Evolutionary conservation across 2,113 vertebrate genomes (phyloP).

Genomic region (Anguilla rostrata): DNA sequence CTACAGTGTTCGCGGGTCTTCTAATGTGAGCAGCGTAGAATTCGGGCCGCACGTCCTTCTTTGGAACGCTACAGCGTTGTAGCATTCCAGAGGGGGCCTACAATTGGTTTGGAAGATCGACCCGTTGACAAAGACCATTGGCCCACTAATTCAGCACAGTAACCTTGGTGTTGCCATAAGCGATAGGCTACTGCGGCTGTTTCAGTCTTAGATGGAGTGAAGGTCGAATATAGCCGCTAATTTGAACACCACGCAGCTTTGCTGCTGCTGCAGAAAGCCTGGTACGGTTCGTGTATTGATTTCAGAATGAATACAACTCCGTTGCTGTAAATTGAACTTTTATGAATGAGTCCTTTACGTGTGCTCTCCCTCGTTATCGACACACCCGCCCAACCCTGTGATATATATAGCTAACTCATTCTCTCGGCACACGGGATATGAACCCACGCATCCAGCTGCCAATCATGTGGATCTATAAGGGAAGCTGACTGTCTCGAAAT

Average conservation of each 20-base stretch:
- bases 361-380: not conserved
- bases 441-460: not conserved
- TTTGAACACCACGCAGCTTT: not conserved
- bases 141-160: not conserved
- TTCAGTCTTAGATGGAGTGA: not conserved
- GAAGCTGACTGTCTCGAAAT: not conserved
- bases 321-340: not conserved
- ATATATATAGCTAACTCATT: not conserved
- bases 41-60: too few relatives aligned
- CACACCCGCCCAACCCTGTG: not conserved
- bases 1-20: too few relatives aligned
- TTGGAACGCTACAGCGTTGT: too few relatives aligned
- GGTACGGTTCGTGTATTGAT: not conserved
- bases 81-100: too few relatives aligned
- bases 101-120: not conserved
- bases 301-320: not conserved
- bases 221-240: not conserved
- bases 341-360: not conserved
- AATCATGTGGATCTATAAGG: not conserved
- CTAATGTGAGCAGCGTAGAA: too few relatives aligned
- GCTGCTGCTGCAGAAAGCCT: not conserved
- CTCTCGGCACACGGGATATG: not conserved
- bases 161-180: not conserved
- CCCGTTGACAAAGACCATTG: not conserved
- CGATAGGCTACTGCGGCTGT: too few relatives aligned